Evolutionary conservation across 2,113 vertebrate species (phyloP).

Genomic region (Prietella phreatophila): DNA sequence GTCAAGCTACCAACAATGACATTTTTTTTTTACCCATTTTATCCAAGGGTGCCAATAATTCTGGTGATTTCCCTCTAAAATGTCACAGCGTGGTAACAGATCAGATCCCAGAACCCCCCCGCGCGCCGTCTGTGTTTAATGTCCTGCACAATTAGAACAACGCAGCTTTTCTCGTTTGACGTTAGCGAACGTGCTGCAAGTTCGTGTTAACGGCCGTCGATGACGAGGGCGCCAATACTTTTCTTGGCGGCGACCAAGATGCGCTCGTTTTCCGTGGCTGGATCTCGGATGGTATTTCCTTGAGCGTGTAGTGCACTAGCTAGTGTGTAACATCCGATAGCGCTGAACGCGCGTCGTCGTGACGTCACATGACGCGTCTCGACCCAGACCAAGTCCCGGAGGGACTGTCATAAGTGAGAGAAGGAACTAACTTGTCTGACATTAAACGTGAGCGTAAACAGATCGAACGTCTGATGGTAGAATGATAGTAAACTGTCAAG

Average conservation of each 20-base stretch:
- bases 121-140: too few species aligned
- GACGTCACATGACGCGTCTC: too few species aligned
- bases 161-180: background rate
- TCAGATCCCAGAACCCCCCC: background rate
- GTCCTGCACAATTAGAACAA: too few species aligned
- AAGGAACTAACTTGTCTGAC: too few species aligned
- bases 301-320: background rate
- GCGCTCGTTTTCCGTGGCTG: background rate
- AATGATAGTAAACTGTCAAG: too few species aligned
- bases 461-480: too few species aligned
- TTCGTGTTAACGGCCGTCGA: background rate
- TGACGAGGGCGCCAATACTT: background rate
- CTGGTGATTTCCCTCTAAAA: background rate
- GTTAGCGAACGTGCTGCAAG: background rate
- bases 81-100: background rate
- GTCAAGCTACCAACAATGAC: background rate
- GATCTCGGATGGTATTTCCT: background rate
- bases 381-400: too few species aligned
- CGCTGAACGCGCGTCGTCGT: too few species aligned
- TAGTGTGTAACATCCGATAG: too few species aligned
- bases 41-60: background rate
- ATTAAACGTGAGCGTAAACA: too few species aligned
- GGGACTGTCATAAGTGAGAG: too few species aligned
- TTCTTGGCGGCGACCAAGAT: background rate
- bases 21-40: background rate